Evolutionary conservation across 2,797 vertebrate genomes (phyloP).

Genomic region (Vipera ursinii): DNA sequence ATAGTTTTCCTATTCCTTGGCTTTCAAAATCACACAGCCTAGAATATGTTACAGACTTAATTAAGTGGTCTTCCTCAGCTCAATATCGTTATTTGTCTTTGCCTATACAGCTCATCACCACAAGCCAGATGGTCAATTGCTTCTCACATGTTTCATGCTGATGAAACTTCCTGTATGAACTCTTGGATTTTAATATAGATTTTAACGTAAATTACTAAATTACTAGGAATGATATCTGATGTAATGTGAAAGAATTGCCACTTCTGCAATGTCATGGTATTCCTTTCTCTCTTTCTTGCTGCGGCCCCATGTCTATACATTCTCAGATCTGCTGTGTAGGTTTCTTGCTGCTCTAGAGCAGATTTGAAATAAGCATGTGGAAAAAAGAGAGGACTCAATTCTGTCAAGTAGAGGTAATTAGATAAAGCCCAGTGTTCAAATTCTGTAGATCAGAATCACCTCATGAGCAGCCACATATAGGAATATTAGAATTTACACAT

Average conservation of each 20-base stretch:
- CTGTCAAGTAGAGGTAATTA: neutral
- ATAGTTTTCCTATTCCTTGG: neutral
- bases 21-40: neutral
- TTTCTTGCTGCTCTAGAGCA: neutral
- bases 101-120: neutral
- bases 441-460: neutral
- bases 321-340: neutral
- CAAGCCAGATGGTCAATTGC: neutral
- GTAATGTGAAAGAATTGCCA: neutral
- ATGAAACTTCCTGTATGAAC: neutral
- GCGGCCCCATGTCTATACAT: neutral
- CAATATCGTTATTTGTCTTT: neutral
- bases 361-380: neutral
- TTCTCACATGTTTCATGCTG: neutral
- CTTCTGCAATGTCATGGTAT: neutral
- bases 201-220: neutral
- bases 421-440: neutral
- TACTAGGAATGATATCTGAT: neutral
- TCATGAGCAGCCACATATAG: neutral
- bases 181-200: neutral
- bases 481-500: neutral
- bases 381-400: neutral
- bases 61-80: neutral
- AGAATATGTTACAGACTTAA: neutral
- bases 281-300: neutral